Base-by-base conservation (phyloP, 64 coral and sea anemone genomes). In the Stichodactyla helianthus region DNA sequence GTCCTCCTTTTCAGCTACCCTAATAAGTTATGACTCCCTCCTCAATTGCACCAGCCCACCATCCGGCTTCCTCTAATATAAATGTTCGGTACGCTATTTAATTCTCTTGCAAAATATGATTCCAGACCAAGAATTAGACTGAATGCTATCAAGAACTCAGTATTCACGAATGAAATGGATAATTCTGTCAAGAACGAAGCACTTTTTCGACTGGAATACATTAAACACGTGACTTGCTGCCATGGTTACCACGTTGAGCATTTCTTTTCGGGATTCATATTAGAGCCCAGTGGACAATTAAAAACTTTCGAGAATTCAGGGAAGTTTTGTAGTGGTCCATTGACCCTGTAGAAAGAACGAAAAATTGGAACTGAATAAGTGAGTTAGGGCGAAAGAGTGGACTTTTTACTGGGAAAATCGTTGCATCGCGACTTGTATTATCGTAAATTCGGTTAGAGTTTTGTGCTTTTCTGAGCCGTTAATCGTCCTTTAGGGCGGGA, bases 241-340 rank as follows among this genome's bases (percentile, higher is more conserved):
- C 26, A 74, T 74, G 68, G 52, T 28, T 63, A 92, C 90, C 90
- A 92, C 6, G 82, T 78, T 56, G 44, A 59, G 51, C 90, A 92
- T 83, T 92, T 92, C 84, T 83, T 81, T 77, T 83, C 59, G 14
- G 90, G 90, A 54, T 92, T 92, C 90, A 92, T 92, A 19, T 51
- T 57, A 2, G 85, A 87, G 17, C 90, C 90, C 63, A 86, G 7
- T 17, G 90, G 90, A 50, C 90, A 92, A 5, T 87, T 87, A n/a
- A 92, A 92, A 4, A 67, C 84, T 60, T 87, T 67, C 7, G 90
- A 87, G 59, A 92, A 92, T 52, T 86, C 90, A 4, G 76, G 74
- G 7, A 77, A 82, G 61, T 92, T 92, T 58, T 25, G 53, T 2
- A 92, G 54, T 22, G 85, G 20, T 20, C 84, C 90, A 82, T 92